Evolutionary conservation across 2,113 vertebrate species (phyloP).

Genomic region (Pagrus major): DNA sequence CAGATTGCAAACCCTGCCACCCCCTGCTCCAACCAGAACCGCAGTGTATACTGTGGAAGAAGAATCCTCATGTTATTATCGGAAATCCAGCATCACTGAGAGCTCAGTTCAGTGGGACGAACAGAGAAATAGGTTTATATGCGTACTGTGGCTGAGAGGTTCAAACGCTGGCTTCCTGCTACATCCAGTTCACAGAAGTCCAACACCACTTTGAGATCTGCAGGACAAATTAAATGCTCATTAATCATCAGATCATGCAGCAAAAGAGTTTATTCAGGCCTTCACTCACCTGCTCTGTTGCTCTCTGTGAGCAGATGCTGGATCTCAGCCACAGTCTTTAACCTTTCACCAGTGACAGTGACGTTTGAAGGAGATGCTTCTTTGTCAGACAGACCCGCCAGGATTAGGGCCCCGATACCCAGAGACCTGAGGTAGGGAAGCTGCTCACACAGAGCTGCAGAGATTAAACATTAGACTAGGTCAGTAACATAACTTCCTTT

Average conservation of each 20-base stretch:
- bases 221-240: neutral
- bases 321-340: conserved; percentile 68
- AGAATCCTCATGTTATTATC: neutral
- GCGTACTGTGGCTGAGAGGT: conserved; percentile 29
- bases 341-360: conserved; percentile 27
- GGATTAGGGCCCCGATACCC: conserved; percentile 76
- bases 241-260: neutral
- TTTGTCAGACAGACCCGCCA: conserved; percentile 74
- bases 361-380: conserved; percentile 52
- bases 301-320: conserved; percentile 76
- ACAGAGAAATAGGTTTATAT: conserved; percentile 35
- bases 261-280: no score
- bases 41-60: conserved; percentile 63
- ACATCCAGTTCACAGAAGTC: conserved; percentile 74
- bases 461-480: neutral
- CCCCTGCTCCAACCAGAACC: conserved; percentile 81
- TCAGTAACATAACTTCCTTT: neutral
- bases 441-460: conserved; percentile 70
- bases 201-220: conserved; percentile 81
- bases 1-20: conserved; percentile 83
- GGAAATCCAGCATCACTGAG: neutral
- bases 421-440: conserved; percentile 79
- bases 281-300: conserved; percentile 69
- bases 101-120: neutral
- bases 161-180: conserved; percentile 14